A percentile compares a stretch with the other conserved stretches of the same genome.
phyloP scores from a whole-genome alignment of 2,888 invertebrate genomes.

The Sthenelais limicola region DNA sequence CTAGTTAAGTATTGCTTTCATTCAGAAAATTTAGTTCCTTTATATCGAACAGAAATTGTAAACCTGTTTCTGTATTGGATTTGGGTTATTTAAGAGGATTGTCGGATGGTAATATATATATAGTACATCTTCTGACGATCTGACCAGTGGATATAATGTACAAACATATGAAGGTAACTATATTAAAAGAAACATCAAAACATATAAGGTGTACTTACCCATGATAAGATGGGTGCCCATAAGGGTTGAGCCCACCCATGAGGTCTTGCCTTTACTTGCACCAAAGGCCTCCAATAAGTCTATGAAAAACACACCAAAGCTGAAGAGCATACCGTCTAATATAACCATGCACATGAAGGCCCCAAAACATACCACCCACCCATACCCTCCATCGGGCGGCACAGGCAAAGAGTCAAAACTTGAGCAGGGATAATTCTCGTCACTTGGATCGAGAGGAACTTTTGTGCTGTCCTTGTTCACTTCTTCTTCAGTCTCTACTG shows the following conservation, averaged over 20 bases:
- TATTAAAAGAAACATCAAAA: too few relatives aligned
- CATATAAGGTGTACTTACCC: slow-evolving; percentile 43
- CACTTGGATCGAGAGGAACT: neutral
- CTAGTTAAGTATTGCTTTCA: too few relatives aligned
- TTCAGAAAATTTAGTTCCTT: too few relatives aligned
- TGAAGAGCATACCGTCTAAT: slow-evolving; percentile 90
- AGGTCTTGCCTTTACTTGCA: slow-evolving; percentile 81
- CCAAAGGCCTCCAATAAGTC: slow-evolving; percentile 79
- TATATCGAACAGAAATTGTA: too few relatives aligned
- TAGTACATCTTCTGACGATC: too few relatives aligned
- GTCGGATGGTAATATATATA: too few relatives aligned
- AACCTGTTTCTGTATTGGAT: too few relatives aligned
- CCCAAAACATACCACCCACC: slow-evolving; percentile 64
- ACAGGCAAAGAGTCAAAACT: slow-evolving; percentile 17
- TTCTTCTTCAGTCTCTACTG: neutral
- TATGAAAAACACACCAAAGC: slow-evolving; percentile 82
- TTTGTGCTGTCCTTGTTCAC: neutral
- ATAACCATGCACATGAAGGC: slow-evolving; percentile 55
- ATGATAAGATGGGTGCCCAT: slow-evolving; percentile 48
- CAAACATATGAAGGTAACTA: too few relatives aligned
- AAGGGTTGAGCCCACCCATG: slow-evolving; percentile 67
- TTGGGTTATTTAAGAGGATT: too few relatives aligned
- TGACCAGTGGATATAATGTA: too few relatives aligned
- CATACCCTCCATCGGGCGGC: slow-evolving; percentile 67
- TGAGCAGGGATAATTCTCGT: neutral